Evolutionary conservation across 2,113 vertebrate genomes (phyloP).

Genomic region (Acanthochromis polyacanthus): DNA sequence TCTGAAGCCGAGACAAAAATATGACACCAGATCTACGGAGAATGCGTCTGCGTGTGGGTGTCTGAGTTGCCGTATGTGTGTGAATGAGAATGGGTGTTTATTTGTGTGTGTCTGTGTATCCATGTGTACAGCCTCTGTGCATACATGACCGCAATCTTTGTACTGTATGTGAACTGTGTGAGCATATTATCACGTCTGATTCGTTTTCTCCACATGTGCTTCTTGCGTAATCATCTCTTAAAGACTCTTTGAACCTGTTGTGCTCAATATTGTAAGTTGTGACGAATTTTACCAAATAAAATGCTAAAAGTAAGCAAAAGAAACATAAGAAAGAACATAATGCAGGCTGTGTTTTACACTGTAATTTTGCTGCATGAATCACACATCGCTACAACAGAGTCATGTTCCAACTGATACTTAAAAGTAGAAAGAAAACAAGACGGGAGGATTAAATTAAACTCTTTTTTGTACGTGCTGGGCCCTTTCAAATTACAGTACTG

Average conservation of each 20-base stretch:
- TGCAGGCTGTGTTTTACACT: background rate
- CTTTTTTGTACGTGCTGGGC: too few species aligned
- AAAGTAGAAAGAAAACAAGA: background rate
- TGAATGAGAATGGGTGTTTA: background rate
- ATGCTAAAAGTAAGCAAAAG: background rate
- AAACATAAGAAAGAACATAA: background rate
- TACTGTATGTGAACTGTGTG: slow-evolving; percentile 67
- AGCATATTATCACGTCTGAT: slow-evolving; percentile 25
- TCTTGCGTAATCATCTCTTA: slow-evolving; percentile 23
- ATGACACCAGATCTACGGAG: slow-evolving; percentile 34
- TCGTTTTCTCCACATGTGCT: background rate
- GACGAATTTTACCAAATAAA: slow-evolving; percentile 8
- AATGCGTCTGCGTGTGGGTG: slow-evolving; percentile 34
- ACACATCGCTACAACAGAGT: too few species aligned
- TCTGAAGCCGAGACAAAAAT: slow-evolving; percentile 60
- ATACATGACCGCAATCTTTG: slow-evolving; percentile 41
- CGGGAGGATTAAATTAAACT: too few species aligned
- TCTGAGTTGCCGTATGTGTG: background rate
- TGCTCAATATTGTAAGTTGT: slow-evolving; percentile 45
- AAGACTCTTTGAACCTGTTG: slow-evolving; percentile 13
- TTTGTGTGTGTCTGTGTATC: slow-evolving; percentile 18
- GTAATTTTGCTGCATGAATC: too few species aligned
- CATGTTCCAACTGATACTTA: background rate
- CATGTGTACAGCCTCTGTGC: slow-evolving; percentile 53
- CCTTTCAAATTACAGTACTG: too few species aligned